Evolutionary conservation across 2,888 invertebrate genomes (phyloP), one percentile per base, ranked within the genome.

Genomic region (Rosalia funebris): DNA sequence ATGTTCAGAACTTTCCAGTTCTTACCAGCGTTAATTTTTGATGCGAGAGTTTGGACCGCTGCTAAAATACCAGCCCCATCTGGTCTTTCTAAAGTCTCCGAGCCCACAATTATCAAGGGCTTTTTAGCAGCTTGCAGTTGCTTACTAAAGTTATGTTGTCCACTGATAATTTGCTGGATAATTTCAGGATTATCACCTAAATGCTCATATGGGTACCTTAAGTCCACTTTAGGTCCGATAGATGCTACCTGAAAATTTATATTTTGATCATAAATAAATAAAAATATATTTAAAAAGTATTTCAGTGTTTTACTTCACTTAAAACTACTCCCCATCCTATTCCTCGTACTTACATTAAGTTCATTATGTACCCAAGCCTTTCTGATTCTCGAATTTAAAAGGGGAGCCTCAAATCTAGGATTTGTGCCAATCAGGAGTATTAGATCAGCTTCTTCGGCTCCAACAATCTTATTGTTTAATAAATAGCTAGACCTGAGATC

Each of bases 351-450:
- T 63, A 80, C 84, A 63, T 89, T 86, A 12, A 93, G 86, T 79
- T 98, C 97, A 80, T 94, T 95, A 79, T 98, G 95, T n/a, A 98
- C 85, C 84, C 92, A 98, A 60, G 92, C 89, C 82, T 99, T 99
- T 60, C 99, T 89, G 66, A 99, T 89, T 73, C 99, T 89, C 0
- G 98, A 92, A 82, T 99, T 99, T 60, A 99, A 84, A 20, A 99
- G 84, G 0, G 99, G 98, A 36, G 99, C 98, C 83, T 99, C 99
- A 80, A 93, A 96, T 50, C 99, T 88, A 0, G 97, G 95, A 85
- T 99, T 99, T 1, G 97, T 96, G 55, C 99, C 99, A 72, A 99
- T 89, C 50, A 99, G 83, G 0, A 99, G 83, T 14, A 99, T 87
- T 57, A 93, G 87, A 82, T 99, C 99, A 0, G 98, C 92, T 60